phyloP scores from a whole-genome alignment of 64 coral and sea anemone genomes.

The Pachyseris speciosa region DNA sequence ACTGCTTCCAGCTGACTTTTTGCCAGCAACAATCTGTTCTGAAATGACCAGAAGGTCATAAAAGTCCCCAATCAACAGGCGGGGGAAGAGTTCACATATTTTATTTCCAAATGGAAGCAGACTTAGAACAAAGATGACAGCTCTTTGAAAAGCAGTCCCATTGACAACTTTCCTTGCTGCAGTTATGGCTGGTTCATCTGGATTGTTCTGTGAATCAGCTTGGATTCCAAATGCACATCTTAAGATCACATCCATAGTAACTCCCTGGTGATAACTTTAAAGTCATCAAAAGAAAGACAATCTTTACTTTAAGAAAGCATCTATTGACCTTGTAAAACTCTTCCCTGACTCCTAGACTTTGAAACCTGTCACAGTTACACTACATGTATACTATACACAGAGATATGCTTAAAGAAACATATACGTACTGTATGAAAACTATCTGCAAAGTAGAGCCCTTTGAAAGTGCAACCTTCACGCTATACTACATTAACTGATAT shows the following conservation, averaged over 20 bases:
- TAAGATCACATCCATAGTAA: conserved; percentile 59
- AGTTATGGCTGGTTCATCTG: conserved; percentile 23
- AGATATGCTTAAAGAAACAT: too few relatives aligned
- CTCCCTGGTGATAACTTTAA: not conserved
- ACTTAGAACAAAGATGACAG: not conserved
- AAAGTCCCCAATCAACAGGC: not conserved
- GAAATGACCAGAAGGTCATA: not conserved
- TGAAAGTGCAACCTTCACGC: too few relatives aligned
- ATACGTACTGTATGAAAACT: too few relatives aligned
- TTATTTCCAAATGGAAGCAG: conserved; percentile 22
- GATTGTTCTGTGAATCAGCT: conserved; percentile 45
- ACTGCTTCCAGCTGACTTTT: not conserved
- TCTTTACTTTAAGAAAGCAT: too few relatives aligned
- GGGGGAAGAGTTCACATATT: not conserved
- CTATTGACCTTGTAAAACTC: too few relatives aligned
- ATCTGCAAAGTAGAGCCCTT: too few relatives aligned
- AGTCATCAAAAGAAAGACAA: not conserved
- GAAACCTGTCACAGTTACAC: too few relatives aligned
- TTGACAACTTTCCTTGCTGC: conserved; percentile 18
- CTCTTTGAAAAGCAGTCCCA: not conserved
- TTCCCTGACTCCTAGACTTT: too few relatives aligned
- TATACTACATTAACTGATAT: too few relatives aligned
- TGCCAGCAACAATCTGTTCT: not conserved
- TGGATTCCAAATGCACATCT: conserved; percentile 37
- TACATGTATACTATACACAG: too few relatives aligned